These are phyloP conservation scores for Cotesia chilonis DNA, from an alignment of 1,140 invertebrate species.

Conservation along the genomic window DNA sequence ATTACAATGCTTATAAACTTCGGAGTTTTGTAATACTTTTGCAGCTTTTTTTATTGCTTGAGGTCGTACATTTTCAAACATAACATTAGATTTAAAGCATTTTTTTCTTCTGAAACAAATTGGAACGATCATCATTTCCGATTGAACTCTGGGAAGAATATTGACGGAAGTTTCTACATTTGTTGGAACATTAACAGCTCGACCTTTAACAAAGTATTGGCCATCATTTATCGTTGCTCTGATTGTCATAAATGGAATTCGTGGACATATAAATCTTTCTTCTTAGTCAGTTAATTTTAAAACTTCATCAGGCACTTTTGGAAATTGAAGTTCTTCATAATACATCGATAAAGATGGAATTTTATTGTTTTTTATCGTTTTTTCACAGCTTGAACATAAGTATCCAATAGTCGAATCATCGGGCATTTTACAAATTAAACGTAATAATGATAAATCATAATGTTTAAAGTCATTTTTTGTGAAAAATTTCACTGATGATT, in stretches of 20 bases:
- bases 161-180: background rate
- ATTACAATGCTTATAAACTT: background rate
- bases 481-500: background rate
- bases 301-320: no score
- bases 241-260: no score
- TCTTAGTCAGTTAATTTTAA: no score
- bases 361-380: background rate
- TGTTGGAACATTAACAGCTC: conserved; percentile 1
- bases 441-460: background rate
- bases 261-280: no score
- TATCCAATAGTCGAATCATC: background rate
- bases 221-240: no score
- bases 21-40: background rate
- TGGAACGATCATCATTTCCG: background rate
- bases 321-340: background rate
- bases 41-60: background rate
- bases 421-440: background rate
- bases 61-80: background rate
- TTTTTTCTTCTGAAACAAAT: background rate
- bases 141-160: background rate
- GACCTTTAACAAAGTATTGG: background rate
- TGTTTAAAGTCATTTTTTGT: background rate
- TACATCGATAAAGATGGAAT: background rate
- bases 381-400: background rate
- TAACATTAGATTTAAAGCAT: background rate